Evolutionary conservation across 1,140 invertebrate genomes (phyloP).

Genomic region (Pogonomyrmex barbatus): DNA sequence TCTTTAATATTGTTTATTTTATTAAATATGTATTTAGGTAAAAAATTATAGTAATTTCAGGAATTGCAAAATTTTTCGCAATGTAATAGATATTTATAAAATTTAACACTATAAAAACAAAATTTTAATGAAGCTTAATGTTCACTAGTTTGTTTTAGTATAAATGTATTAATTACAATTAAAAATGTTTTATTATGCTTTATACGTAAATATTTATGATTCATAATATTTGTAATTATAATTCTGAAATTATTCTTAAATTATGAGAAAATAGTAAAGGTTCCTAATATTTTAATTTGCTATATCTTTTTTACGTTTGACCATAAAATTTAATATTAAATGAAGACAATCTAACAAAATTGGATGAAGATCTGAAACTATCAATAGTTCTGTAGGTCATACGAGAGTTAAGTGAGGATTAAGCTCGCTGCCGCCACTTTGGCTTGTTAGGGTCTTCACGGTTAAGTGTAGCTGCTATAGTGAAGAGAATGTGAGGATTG

Average conservation of each 20-base stretch:
- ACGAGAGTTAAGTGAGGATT: conserved; percentile 54
- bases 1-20: neutral
- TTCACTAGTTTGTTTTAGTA: neutral
- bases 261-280: neutral
- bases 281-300: neutral
- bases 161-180: neutral
- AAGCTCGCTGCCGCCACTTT: conserved; percentile 46
- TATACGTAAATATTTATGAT: neutral
- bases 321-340: conserved; percentile 44
- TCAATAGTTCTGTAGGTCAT: conserved; percentile 31
- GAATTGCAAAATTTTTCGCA: neutral
- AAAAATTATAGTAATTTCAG: neutral
- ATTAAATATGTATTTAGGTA: neutral
- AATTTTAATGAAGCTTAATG: neutral
- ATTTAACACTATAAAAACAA: neutral
- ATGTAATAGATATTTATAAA: neutral
- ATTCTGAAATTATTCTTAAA: neutral
- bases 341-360: conserved; percentile 45
- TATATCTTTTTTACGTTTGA: neutral
- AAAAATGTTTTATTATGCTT: neutral
- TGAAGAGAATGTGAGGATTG: conserved; percentile 39
- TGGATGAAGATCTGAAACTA: conserved; percentile 21
- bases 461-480: conserved; percentile 43
- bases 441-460: conserved; percentile 59
- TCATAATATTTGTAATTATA: neutral